Base-by-base conservation (phyloP, 2,797 vertebrate genomes). In the Enteromius radiatus region DNA sequence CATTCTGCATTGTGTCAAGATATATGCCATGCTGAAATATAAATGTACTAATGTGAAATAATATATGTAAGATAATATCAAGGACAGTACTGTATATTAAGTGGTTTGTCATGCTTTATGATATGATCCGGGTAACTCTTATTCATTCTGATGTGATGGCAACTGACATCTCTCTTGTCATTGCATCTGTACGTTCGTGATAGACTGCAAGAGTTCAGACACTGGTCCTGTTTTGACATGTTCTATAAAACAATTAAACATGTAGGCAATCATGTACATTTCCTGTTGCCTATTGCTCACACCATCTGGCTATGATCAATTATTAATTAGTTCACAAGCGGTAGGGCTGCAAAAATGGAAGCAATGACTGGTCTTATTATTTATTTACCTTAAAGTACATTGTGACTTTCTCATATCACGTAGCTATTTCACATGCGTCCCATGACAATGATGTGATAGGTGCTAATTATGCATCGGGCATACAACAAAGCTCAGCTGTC, bases 241-340 rank as follows among this genome's bases (percentile, higher is more conserved):
- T 93, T 93, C 93, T 94, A 93, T 95, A 94, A 95, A 94, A 94
- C 94, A 95, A 96, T 95, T 95, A 95, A 95, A 95, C 94, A 94
- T 94, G 94, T 93, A 93, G 93, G 91, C 90, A 91, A 91, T 94
- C 90, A 93, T 95, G 95, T 95, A 93, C 91, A 91, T 93, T 92
- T 94, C 93, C 92, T 94, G 93, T 95, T 95, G 93, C 93, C 92
- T 93, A 91, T 91, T 87, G 85, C 93, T 92, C 89, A 90, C 89
- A 92, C 94, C 95, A 96, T 96, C 95, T 96, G 95, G 86, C 91
- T 94, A 89, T 89, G 83, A 93, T 96, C 89, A 94, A 96, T 95
- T 94, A 95, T 95, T 95, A 90, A 95, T 93, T 89, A 92, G 92
- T 93, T 93, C 91, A 92, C 54, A 83, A 86, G 85, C 92, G 89